Percentiles rank a stretch among this genome's conserved stretches.
Conservation (phyloP, 64 coral and sea anemone species). For the Platygyra sinensis region DNA sequence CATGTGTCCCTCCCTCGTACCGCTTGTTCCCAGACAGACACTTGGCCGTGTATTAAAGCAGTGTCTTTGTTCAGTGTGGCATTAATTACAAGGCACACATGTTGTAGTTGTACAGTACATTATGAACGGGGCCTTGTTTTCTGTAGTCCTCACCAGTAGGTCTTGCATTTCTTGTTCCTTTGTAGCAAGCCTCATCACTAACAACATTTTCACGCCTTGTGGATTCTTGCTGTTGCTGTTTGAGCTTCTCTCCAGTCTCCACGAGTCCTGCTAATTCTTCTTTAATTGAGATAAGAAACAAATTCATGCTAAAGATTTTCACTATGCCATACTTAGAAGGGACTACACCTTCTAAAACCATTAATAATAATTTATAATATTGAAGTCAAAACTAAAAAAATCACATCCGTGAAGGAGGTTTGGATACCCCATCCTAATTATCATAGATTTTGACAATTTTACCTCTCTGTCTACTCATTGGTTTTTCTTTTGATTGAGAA, state of each 20-base stretch:
- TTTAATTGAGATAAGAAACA: constrained; percentile 30
- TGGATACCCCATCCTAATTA: too few species aligned
- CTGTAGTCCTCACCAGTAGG: constrained; percentile 91
- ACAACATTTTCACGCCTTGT: constrained; percentile 98
- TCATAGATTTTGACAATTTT: too few species aligned
- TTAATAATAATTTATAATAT: too few species aligned
- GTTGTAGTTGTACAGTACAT: constrained; percentile 12
- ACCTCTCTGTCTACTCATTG: too few species aligned
- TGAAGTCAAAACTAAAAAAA: too few species aligned
- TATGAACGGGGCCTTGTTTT: constrained; percentile 49
- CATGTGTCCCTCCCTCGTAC: not conserved
- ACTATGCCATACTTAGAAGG: too few species aligned
- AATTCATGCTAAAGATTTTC: not conserved
- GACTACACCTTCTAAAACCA: too few species aligned
- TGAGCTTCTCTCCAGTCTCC: constrained; percentile 96
- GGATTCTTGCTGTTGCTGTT: constrained; percentile 97
- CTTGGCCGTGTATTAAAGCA: not conserved
- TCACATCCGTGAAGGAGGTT: too few species aligned
- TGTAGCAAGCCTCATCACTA: constrained; percentile 96
- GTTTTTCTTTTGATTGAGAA: too few species aligned
- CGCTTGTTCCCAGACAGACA: constrained; percentile 2
- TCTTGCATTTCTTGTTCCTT: constrained; percentile 99
- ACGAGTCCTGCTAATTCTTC: constrained; percentile 92
- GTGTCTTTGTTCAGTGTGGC: constrained; percentile 19
- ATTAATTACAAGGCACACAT: not conserved